Conservation (phyloP, 37 sponge, comb jelly and placozoan genomes). For the Dysidea cf. avara region DNA sequence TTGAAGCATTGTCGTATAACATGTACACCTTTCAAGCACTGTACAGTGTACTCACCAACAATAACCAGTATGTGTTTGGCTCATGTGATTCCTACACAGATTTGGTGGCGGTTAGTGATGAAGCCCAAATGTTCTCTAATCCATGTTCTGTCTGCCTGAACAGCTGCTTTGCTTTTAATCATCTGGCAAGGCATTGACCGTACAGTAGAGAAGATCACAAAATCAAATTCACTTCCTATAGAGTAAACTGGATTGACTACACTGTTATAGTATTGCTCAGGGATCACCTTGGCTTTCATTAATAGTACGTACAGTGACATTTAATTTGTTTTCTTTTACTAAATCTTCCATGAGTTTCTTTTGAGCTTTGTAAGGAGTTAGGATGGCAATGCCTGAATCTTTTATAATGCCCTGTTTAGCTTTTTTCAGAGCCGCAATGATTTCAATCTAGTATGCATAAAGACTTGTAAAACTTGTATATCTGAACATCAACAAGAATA, state of each 20-base stretch:
- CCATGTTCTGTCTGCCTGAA: too few species aligned
- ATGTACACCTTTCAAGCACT: too few species aligned
- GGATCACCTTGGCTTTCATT: conserved; percentile 59
- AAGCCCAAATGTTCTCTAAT: too few species aligned
- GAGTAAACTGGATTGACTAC: neutral
- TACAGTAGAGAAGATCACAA: too few species aligned
- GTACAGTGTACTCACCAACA: conserved; percentile 32
- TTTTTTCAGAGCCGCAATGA: conserved; percentile 5
- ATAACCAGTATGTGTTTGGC: conserved; percentile 45
- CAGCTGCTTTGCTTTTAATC: neutral
- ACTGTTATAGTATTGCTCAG: neutral
- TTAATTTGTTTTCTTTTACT: neutral
- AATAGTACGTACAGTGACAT: too few species aligned
- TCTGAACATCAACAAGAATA: neutral
- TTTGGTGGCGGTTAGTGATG: conserved; percentile 51
- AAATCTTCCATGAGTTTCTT: neutral
- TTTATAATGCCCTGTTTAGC: neutral
- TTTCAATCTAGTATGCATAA: too few species aligned
- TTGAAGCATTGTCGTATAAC: too few species aligned
- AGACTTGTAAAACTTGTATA: neutral
- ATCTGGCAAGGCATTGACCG: conserved; percentile 18
- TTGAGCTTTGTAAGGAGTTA: too few species aligned
- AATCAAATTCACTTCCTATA: conserved; percentile 45
- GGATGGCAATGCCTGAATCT: conserved; percentile 24
- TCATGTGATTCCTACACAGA: conserved; percentile 49